A percentile compares a stretch with the other conserved stretches of the same genome.
Conservation (phyloP, 1,140 invertebrate species). For the Habropoda laboriosa region DNA sequence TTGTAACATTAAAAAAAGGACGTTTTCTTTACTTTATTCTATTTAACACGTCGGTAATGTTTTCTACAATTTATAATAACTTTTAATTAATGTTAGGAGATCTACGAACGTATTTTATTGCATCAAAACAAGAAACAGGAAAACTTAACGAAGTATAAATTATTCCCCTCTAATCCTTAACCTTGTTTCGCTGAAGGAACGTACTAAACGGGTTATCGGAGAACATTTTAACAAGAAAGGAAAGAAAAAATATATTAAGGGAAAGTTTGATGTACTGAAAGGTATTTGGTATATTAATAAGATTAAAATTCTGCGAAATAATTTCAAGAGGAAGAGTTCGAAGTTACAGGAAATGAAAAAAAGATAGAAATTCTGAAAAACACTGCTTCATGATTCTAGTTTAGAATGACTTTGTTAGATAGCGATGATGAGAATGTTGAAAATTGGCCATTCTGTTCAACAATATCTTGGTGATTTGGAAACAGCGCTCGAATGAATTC, state of each 20-base stretch:
- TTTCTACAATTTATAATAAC: too few relatives aligned
- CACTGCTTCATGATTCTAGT: constrained; percentile 33
- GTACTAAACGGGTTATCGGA: neutral
- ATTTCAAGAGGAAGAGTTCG: neutral
- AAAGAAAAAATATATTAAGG: neutral
- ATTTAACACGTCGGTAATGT: neutral
- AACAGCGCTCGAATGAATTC: constrained; percentile 64
- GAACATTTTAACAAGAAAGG: neutral
- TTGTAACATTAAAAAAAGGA: too few relatives aligned
- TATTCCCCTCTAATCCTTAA: neutral
- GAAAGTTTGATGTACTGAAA: neutral
- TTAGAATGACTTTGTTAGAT: constrained; percentile 45
- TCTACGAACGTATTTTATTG: neutral
- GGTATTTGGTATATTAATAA: neutral
- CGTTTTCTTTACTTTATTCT: neutral
- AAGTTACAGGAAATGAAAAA: neutral
- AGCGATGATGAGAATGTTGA: constrained; percentile 50
- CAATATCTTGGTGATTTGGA: constrained; percentile 55
- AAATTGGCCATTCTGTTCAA: constrained; percentile 14
- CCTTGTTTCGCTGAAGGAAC: neutral
- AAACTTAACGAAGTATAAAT: neutral
- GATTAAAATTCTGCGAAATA: too few relatives aligned
- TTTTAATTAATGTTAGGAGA: neutral
- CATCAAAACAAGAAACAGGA: neutral
- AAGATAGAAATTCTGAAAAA: neutral